These are phyloP conservation scores for Otus sunia DNA, from an alignment of 2,113 vertebrate species.

Conservation along the genomic window DNA sequence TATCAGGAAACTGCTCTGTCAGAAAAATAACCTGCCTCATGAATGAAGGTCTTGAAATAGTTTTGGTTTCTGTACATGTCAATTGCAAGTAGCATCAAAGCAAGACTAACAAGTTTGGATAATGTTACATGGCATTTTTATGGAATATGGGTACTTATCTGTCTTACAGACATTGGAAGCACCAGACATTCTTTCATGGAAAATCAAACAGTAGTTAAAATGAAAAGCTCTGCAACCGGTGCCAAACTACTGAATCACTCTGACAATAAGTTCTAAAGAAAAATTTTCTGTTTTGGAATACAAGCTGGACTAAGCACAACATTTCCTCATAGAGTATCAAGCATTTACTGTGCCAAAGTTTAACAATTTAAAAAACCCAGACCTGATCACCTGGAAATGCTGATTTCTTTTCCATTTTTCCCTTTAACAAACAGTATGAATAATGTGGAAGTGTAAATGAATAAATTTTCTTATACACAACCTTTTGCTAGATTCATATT, in stretches of 20 bases:
- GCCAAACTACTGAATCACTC: slow-evolving; percentile 59
- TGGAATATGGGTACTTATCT: background rate
- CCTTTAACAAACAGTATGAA: background rate
- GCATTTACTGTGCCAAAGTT: background rate
- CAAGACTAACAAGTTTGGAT: background rate
- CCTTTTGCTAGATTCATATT: background rate
- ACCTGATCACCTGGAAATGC: background rate
- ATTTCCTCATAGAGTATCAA: background rate
- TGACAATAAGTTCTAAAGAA: slow-evolving; percentile 6
- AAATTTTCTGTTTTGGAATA: background rate
- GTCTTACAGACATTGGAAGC: background rate
- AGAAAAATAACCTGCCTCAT: background rate
- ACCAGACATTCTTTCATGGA: slow-evolving; percentile 33
- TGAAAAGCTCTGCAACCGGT: background rate
- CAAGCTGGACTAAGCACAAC: background rate
- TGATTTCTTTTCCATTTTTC: background rate
- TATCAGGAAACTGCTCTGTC: background rate
- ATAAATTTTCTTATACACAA: background rate
- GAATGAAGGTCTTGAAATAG: background rate
- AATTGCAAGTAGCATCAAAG: too few species aligned
- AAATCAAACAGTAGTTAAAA: slow-evolving; percentile 62
- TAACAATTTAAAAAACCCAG: background rate
- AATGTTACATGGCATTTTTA: background rate
- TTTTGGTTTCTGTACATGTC: background rate
- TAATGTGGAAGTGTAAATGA: background rate